These are phyloP conservation scores for Champsocephalus esox DNA, from an alignment of 2,797 vertebrate species.

Conservation along the genomic window DNA sequence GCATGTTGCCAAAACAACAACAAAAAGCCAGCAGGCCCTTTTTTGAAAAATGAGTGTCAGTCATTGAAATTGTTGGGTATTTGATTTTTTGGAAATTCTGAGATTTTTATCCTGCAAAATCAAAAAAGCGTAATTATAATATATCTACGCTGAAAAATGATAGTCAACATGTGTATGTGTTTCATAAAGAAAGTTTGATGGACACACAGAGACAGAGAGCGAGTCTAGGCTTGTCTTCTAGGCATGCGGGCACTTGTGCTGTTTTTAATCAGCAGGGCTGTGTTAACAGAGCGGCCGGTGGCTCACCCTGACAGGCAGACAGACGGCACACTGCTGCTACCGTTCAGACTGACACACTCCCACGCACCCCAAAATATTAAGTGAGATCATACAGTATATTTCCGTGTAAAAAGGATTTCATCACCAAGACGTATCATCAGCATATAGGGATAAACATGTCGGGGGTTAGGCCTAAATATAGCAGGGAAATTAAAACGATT, in stretches of 20 bases:
- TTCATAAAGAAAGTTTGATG: background rate
- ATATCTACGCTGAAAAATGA: background rate
- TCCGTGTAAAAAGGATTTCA: background rate
- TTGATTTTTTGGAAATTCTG: background rate
- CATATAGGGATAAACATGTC: background rate
- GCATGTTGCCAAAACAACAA: background rate
- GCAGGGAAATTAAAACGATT: background rate
- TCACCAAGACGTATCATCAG: background rate
- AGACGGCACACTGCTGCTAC: constrained; percentile 4
- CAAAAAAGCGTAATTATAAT: constrained; percentile 2
- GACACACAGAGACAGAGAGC: constrained; percentile 7
- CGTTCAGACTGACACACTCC: background rate
- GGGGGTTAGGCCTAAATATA: background rate
- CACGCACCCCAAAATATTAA: background rate
- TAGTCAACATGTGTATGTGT: background rate
- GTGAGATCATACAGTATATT: background rate
- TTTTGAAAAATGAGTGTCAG: background rate
- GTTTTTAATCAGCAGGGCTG: constrained; percentile 54
- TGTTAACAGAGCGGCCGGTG: constrained; percentile 55
- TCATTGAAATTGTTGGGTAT: background rate
- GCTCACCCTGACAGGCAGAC: constrained; percentile 47
- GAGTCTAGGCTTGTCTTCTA: constrained; percentile 28
- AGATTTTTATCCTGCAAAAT: constrained; percentile 4
- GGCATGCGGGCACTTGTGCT: constrained; percentile 23
- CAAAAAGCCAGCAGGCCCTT: background rate